phyloP scores from a whole-genome alignment of 2,888 invertebrate species.

The Parthenolecanium corni region DNA sequence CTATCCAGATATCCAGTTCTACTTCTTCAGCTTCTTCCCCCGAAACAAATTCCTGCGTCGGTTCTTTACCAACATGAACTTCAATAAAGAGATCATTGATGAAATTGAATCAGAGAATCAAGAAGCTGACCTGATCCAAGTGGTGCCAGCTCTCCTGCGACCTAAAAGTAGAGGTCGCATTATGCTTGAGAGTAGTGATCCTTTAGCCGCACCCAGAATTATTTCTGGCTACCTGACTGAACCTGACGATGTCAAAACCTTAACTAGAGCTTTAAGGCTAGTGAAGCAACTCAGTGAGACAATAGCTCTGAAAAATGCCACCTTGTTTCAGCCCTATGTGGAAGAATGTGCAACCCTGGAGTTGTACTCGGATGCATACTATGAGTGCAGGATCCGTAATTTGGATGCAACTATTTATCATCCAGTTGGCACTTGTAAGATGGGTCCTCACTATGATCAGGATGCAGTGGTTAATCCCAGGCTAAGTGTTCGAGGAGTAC shows the following conservation, averaged over 20 bases:
- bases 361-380: conserved; percentile 12
- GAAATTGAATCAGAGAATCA: conserved; percentile 1
- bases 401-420: conserved; percentile 26
- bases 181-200: neutral
- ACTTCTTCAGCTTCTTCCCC: neutral
- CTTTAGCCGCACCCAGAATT: neutral
- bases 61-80: neutral
- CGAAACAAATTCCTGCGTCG: neutral
- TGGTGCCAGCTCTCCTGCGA: conserved; percentile 40
- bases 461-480: conserved; percentile 19
- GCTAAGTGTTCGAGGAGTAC: conserved; percentile 23
- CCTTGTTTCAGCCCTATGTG: neutral
- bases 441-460: conserved; percentile 25
- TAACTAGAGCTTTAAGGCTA: neutral
- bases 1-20: conserved; percentile 36
- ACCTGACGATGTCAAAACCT: neutral
- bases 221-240: conserved; percentile 7
- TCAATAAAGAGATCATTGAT: neutral
- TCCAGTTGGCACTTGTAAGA: conserved; percentile 29
- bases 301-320: neutral
- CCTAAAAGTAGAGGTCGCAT: conserved; percentile 35
- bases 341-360: neutral
- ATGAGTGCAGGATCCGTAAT: conserved; percentile 14
- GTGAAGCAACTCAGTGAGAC: neutral
- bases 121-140: conserved; percentile 33